A percentile compares a stretch with the other conserved stretches of the same genome.
These are phyloP conservation scores for Phaedon cochleariae DNA, from an alignment of 2,888 invertebrate genomes.

Conservation along the genomic window DNA sequence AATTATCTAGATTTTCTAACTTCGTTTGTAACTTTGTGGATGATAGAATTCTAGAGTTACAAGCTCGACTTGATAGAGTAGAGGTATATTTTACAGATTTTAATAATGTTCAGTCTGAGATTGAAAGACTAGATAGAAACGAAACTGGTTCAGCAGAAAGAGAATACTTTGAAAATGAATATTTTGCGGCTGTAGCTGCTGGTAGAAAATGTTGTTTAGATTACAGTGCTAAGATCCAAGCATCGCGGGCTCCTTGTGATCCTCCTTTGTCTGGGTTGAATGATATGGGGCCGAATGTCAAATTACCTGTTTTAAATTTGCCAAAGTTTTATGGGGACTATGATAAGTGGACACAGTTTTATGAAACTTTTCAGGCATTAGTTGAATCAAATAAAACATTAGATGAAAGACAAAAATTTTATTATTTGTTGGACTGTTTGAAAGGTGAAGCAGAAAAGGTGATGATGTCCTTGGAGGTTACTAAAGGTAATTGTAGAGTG, in stretches of 20 bases:
- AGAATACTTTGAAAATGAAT: constrained; percentile 1
- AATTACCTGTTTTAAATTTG: constrained; percentile 22
- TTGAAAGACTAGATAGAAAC: too few relatives aligned
- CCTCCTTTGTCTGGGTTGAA: too few relatives aligned
- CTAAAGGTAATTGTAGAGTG: constrained; percentile 32
- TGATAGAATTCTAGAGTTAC: too few relatives aligned
- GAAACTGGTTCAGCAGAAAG: background rate
- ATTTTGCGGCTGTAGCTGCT: too few relatives aligned
- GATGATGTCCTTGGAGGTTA: constrained; percentile 34
- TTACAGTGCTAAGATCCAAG: background rate
- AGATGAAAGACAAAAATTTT: constrained; percentile 30
- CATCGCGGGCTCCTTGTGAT: too few relatives aligned
- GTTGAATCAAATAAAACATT: constrained; percentile 29
- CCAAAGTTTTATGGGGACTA: constrained; percentile 31
- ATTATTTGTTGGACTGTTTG: constrained; percentile 32
- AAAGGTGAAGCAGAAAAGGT: constrained; percentile 34
- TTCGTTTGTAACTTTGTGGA: too few relatives aligned
- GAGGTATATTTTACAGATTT: too few relatives aligned
- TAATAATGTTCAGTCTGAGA: too few relatives aligned
- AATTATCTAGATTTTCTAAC: too few relatives aligned
- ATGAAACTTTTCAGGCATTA: constrained; percentile 34
- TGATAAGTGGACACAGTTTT: constrained; percentile 35
- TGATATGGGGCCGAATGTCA: too few relatives aligned
- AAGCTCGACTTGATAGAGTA: too few relatives aligned
- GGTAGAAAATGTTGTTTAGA: background rate